These are phyloP conservation scores for Drosophila meridiana DNA, from an alignment of 2,888 invertebrate species.

Conservation along the genomic window DNA sequence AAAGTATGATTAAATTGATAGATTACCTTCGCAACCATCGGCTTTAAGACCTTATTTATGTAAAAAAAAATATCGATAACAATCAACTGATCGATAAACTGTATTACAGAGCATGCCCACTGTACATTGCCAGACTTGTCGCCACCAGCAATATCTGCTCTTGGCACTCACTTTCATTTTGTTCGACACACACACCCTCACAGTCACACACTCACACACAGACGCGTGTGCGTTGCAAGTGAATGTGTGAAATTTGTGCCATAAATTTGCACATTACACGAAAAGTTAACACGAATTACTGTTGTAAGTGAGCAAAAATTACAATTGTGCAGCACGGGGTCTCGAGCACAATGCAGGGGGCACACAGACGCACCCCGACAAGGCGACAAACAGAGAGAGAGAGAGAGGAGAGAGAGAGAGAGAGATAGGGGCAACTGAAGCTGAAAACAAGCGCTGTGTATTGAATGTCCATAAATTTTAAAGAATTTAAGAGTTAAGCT, in stretches of 20 bases:
- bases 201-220: constrained; percentile 15
- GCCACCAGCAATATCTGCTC: constrained; percentile 6
- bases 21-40: not conserved
- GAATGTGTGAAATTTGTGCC: constrained; percentile 53
- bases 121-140: constrained; percentile 1
- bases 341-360: constrained; percentile 20
- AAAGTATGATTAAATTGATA: not conserved
- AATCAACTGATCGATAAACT: not conserved
- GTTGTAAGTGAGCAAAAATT: constrained; percentile 77
- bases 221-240: constrained; percentile 21
- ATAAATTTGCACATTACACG: constrained; percentile 81
- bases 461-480: constrained; percentile 66
- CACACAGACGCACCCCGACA: constrained; percentile 11
- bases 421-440: not conserved
- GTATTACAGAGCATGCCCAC: not conserved
- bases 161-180: constrained; percentile 24
- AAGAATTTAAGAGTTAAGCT: constrained; percentile 57
- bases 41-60: not conserved
- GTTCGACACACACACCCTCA: constrained; percentile 13
- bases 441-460: constrained; percentile 43
- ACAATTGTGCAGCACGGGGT: constrained; percentile 60
- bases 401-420: not conserved
- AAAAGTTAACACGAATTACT: constrained; percentile 81
- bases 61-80: not conserved
- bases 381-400: not conserved